These are phyloP conservation scores for Aphidius colemani DNA, from an alignment of 2,888 invertebrate species.

Conservation along the genomic window DNA sequence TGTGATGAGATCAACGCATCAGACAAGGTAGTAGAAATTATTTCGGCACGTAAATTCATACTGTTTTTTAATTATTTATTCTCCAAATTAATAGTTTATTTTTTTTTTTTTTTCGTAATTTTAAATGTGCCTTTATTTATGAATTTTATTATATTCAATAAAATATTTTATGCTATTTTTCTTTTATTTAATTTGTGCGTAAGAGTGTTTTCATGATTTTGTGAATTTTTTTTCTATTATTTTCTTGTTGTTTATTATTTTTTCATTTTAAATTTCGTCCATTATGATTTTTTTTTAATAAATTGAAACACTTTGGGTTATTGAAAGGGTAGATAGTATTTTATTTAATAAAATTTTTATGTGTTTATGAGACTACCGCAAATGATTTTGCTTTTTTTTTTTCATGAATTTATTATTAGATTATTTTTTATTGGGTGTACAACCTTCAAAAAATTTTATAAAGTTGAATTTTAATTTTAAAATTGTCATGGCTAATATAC, in stretches of 20 bases:
- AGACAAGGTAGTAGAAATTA: constrained; percentile 28
- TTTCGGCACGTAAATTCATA: constrained; percentile 14
- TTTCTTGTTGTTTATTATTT: not conserved
- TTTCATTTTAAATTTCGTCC: constrained; percentile 1
- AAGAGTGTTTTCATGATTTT: constrained; percentile 17
- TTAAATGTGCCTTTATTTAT: constrained; percentile 7
- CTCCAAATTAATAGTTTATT: too few relatives aligned
- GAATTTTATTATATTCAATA: constrained; percentile 13
- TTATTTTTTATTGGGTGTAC: too few relatives aligned
- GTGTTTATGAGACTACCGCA: too few relatives aligned
- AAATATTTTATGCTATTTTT: constrained; percentile 2
- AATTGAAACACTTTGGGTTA: too few relatives aligned
- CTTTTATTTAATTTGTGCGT: constrained; percentile 23
- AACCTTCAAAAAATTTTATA: not conserved
- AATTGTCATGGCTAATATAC: not conserved
- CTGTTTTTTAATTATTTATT: not conserved
- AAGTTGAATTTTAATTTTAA: not conserved
- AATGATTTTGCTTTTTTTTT: too few relatives aligned
- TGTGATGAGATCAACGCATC: constrained; percentile 22
- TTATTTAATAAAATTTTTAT: too few relatives aligned
- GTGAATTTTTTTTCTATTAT: constrained; percentile 14
- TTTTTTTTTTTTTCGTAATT: not conserved
- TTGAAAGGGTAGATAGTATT: too few relatives aligned
- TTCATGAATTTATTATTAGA: too few relatives aligned
- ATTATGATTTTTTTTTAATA: not conserved